phyloP scores from a whole-genome alignment of 2,113 vertebrate species.

The Triplophysa rosa region DNA sequence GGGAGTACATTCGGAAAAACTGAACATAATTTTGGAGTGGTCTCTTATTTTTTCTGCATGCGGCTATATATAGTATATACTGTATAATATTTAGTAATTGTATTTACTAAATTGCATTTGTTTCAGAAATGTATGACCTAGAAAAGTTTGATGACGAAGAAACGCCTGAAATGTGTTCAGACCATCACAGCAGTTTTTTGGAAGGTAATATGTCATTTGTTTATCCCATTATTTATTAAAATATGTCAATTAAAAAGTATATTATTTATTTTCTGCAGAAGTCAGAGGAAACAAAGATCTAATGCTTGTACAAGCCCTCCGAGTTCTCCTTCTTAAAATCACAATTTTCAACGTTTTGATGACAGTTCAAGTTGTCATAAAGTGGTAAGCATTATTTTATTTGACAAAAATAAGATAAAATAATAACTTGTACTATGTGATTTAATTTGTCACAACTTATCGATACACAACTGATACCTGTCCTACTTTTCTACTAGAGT shows the following conservation, averaged over 20 bases:
- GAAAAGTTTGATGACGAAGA: conserved; percentile 38
- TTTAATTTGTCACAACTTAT: too few relatives aligned
- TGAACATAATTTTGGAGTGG: too few relatives aligned
- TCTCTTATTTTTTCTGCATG: too few relatives aligned
- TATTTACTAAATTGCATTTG: neutral
- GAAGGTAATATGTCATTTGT: conserved; percentile 33
- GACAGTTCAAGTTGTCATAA: conserved; percentile 65
- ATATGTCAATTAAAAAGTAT: neutral
- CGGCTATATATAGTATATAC: neutral
- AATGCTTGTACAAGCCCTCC: conserved; percentile 60
- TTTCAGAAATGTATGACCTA: conserved; percentile 54
- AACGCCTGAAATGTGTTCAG: conserved; percentile 40
- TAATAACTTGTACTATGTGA: neutral
- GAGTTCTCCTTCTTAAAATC: conserved; percentile 71
- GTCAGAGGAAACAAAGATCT: conserved; percentile 58
- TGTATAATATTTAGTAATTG: neutral
- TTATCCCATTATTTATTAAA: neutral
- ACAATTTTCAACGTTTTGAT: conserved; percentile 69
- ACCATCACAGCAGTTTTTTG: conserved; percentile 34
- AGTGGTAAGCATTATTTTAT: conserved; percentile 64
- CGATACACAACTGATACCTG: neutral
- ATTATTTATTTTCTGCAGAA: conserved; percentile 49
- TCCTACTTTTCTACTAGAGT: conserved; percentile 1
- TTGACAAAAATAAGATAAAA: too few relatives aligned
- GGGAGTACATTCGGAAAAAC: too few relatives aligned